Percentiles rank a stretch among this genome's conserved stretches.
Conservation (phyloP, 35 echinoderm and acorn worm genomes). For the Hemicentrotus pulcherrimus region DNA sequence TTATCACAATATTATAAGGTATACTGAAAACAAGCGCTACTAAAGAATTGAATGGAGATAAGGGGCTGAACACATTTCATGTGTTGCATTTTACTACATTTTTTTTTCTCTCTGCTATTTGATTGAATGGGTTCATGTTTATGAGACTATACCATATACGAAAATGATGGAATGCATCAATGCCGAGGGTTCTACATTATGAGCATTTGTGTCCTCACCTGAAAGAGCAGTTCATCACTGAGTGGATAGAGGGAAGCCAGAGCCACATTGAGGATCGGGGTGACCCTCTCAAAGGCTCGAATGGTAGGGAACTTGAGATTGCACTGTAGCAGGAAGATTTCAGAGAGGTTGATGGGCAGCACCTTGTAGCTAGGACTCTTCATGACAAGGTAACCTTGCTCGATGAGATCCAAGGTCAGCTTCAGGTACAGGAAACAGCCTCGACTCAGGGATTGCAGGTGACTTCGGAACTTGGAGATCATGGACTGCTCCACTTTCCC, state of each 20-base stretch:
- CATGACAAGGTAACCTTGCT: conserved; percentile 86
- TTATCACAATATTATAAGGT: no score
- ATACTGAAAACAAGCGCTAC: no score
- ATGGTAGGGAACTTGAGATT: conserved; percentile 90
- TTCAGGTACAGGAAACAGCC: conserved; percentile 96
- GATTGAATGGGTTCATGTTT: no score
- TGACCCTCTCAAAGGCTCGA: conserved; percentile 87
- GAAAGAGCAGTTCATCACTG: conserved; percentile 74
- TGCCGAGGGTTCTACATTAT: no score
- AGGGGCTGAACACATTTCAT: no score
- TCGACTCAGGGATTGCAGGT: conserved; percentile 75
- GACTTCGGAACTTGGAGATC: conserved; percentile 73
- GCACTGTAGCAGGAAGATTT: conserved; percentile 95
- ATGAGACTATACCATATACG: no score
- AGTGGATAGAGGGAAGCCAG: conserved; percentile 86
- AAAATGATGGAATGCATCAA: no score
- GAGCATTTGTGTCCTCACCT: conserved; percentile 51
- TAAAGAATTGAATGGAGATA: no score
- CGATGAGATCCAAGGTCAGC: conserved; percentile 95
- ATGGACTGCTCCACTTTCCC: conserved; percentile 87
- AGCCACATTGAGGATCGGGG: conserved; percentile 80
- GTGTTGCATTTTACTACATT: no score
- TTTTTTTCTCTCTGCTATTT: no score
- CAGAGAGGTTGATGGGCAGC: conserved; percentile 95
- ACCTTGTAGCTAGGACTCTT: conserved; percentile 90